These are phyloP conservation scores for Passer montanus DNA, from an alignment of 2,113 vertebrate genomes.

Conservation along the genomic window DNA sequence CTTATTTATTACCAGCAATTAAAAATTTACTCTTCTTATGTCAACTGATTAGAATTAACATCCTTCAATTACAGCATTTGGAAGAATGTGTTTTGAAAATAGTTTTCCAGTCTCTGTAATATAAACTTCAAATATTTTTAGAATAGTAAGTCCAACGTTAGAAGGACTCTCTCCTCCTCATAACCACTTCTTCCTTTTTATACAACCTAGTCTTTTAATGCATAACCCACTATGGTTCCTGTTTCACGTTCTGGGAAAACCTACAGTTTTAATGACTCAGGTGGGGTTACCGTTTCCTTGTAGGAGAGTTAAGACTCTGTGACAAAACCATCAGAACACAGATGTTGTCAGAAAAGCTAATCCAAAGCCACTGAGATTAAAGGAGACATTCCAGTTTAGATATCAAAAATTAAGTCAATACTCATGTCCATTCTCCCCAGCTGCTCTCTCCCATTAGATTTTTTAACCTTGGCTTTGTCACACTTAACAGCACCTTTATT, in stretches of 20 bases:
- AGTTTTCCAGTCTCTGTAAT: not conserved
- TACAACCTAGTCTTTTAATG: not conserved
- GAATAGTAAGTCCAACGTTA: not conserved
- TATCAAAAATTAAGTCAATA: not conserved
- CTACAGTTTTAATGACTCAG: not conserved
- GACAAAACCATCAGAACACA: not conserved
- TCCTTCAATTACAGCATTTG: not conserved
- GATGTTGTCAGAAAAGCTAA: not conserved
- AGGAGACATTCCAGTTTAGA: rapidly evolving
- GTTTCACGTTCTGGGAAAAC: not conserved
- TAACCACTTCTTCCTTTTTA: not conserved
- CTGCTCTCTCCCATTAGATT: not conserved
- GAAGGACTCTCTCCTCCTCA: not conserved
- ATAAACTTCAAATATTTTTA: not conserved
- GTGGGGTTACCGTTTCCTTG: not conserved
- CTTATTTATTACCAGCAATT: not conserved
- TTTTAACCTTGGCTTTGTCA: not conserved
- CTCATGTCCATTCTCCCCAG: not conserved
- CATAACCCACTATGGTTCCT: not conserved
- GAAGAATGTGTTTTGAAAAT: not conserved
- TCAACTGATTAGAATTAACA: not conserved
- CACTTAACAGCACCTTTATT: not conserved
- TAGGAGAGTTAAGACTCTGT: not conserved
- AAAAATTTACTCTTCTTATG: not conserved
- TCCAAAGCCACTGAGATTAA: not conserved